These are phyloP conservation scores for Cinclus mexicanus DNA, from an alignment of 2,113 vertebrate species.

Conservation along the genomic window DNA sequence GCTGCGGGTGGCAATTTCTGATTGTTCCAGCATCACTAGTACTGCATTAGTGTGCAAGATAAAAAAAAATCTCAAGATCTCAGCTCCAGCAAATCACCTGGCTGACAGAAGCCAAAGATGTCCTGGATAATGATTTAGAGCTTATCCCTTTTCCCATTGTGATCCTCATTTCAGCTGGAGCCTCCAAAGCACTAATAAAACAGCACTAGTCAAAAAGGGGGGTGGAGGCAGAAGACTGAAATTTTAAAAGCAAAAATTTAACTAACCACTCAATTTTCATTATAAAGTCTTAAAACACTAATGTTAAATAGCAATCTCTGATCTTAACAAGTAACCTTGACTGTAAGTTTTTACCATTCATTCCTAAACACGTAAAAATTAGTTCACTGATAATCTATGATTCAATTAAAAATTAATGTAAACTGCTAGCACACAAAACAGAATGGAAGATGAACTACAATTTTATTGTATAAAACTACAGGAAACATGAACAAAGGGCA, in stretches of 20 bases:
- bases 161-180: background rate
- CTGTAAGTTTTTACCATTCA: background rate
- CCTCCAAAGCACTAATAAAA: background rate
- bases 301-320: background rate
- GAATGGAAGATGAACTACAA: background rate
- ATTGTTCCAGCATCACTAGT: background rate
- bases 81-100: background rate
- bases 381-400: background rate
- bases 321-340: background rate
- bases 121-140: background rate
- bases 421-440: background rate
- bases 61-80: background rate
- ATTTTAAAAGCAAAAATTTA: background rate
- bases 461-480: background rate
- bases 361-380: background rate
- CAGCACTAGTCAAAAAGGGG: background rate
- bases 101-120: background rate
- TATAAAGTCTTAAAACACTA: background rate
- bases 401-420: background rate
- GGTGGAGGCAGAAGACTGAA: accelerated
- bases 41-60: background rate
- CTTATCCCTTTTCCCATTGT: background rate
- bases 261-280: background rate
- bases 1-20: background rate
- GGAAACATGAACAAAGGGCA: background rate